A percentile compares a stretch with the other conserved stretches of the same genome.
These are phyloP conservation scores for Ariopsis seemanni DNA, from an alignment of 2,113 vertebrate genomes.

Conservation along the genomic window DNA sequence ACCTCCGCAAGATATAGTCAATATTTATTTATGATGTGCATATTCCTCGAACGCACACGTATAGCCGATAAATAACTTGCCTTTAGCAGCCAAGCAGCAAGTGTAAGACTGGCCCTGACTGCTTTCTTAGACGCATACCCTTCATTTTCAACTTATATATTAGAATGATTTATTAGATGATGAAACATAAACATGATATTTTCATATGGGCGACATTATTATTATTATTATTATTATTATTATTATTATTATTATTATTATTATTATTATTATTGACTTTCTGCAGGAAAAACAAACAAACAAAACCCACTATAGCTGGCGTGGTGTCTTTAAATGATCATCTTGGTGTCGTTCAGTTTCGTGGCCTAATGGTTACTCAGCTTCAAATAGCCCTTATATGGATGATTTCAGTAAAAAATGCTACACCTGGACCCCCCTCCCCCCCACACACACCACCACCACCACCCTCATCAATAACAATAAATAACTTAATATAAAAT, in stretches of 20 bases:
- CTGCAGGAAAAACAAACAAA: background rate
- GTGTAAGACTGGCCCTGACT: background rate
- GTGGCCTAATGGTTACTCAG: background rate
- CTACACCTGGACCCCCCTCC: background rate
- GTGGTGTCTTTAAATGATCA: background rate
- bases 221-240: background rate
- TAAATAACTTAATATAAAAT: too few species aligned
- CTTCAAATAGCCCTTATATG: background rate
- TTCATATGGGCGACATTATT: background rate
- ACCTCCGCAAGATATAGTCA: background rate
- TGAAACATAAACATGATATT: background rate
- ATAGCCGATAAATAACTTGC: background rate
- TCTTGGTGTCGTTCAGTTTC: background rate
- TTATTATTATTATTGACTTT: background rate
- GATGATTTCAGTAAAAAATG: background rate
- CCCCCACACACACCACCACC: background rate
- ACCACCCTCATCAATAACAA: background rate
- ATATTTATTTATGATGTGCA: background rate
- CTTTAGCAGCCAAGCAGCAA: background rate
- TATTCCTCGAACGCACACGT: background rate
- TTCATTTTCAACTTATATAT: background rate
- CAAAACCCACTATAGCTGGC: background rate
- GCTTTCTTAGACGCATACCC: background rate
- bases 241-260: background rate
- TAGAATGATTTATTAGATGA: too few species aligned